A percentile compares a stretch with the other conserved stretches of the same genome.
These are phyloP conservation scores for Aleiodes leptofemur DNA, from an alignment of 2,888 invertebrate species.

Conservation along the genomic window DNA sequence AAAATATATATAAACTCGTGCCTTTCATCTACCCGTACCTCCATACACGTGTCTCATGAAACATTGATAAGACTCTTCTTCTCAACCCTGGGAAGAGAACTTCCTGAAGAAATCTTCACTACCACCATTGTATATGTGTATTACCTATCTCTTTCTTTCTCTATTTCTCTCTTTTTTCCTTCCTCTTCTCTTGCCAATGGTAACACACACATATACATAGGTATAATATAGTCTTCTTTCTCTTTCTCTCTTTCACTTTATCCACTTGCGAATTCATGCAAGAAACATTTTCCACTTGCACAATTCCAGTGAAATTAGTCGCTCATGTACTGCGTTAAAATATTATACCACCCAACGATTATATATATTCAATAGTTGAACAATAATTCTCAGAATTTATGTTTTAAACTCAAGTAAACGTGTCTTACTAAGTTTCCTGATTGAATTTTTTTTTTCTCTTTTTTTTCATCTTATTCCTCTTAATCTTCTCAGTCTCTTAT, in stretches of 20 bases:
- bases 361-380: slow-evolving; percentile 26
- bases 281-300: slow-evolving; percentile 7
- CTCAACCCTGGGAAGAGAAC: slow-evolving; percentile 23
- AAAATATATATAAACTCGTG: slow-evolving; percentile 19
- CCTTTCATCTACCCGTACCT: slow-evolving; percentile 31
- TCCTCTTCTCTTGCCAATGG: not conserved
- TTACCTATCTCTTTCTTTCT: slow-evolving; percentile 12
- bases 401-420: slow-evolving; percentile 21
- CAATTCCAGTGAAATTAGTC: slow-evolving; percentile 33
- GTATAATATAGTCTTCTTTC: not conserved
- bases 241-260: slow-evolving; percentile 15
- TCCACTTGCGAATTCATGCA: slow-evolving; percentile 29
- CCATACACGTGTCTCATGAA: slow-evolving; percentile 29
- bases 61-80: slow-evolving; percentile 33
- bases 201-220: not conserved
- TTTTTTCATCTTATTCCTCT: slow-evolving; percentile 20
- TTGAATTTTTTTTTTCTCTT: slow-evolving; percentile 24
- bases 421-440: slow-evolving; percentile 24
- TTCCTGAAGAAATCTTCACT: slow-evolving; percentile 31
- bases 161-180: not conserved
- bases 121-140: slow-evolving; percentile 36
- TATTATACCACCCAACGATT: slow-evolving; percentile 27
- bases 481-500: slow-evolving; percentile 17
- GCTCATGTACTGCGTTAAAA: slow-evolving; percentile 24
- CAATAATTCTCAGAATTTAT: slow-evolving; percentile 35